Evolutionary conservation across 2,888 invertebrate genomes (phyloP).

Genomic region (Drosophila imparisetae): DNA sequence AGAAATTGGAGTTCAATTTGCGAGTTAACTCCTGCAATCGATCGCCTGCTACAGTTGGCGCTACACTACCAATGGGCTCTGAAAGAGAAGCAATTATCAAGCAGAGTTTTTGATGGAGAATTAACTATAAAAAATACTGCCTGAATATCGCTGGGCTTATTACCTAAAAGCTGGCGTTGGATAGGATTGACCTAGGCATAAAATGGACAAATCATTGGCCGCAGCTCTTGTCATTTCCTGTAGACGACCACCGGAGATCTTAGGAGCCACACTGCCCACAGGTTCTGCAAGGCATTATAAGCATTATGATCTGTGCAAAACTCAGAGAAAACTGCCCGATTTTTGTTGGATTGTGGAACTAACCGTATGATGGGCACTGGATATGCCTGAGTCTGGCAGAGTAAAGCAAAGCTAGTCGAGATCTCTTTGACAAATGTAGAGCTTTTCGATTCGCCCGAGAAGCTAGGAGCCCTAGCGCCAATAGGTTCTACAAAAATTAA

Average conservation of each 20-base stretch:
- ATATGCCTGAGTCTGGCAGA: slow-evolving; percentile 89
- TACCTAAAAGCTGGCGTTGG: slow-evolving; percentile 87
- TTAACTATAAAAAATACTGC: slow-evolving; percentile 31
- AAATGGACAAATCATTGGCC: slow-evolving; percentile 78
- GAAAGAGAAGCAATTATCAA: slow-evolving; percentile 44
- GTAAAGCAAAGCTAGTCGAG: slow-evolving; percentile 86
- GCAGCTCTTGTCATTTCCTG: slow-evolving; percentile 85
- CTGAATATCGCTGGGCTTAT: slow-evolving; percentile 33
- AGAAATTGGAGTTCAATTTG: slow-evolving; percentile 85
- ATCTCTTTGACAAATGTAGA: slow-evolving; percentile 85
- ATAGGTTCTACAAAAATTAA: slow-evolving; percentile 86
- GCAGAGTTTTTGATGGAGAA: neutral
- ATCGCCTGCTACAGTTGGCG: slow-evolving; percentile 87
- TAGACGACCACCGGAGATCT: slow-evolving; percentile 85
- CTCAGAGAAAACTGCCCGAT: slow-evolving; percentile 55
- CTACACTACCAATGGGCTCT: slow-evolving; percentile 89
- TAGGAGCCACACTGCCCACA: slow-evolving; percentile 86
- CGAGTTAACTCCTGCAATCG: slow-evolving; percentile 86
- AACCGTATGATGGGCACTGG: slow-evolving; percentile 91
- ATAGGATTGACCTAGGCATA: slow-evolving; percentile 87
- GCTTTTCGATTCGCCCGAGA: slow-evolving; percentile 87
- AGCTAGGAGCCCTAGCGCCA: slow-evolving; percentile 87
- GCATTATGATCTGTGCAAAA: neutral
- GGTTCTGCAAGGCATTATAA: slow-evolving; percentile 83
- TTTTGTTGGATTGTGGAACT: slow-evolving; percentile 39